Conservation (phyloP, 2,113 vertebrate genomes). For the Pteruthius melanotis region DNA sequence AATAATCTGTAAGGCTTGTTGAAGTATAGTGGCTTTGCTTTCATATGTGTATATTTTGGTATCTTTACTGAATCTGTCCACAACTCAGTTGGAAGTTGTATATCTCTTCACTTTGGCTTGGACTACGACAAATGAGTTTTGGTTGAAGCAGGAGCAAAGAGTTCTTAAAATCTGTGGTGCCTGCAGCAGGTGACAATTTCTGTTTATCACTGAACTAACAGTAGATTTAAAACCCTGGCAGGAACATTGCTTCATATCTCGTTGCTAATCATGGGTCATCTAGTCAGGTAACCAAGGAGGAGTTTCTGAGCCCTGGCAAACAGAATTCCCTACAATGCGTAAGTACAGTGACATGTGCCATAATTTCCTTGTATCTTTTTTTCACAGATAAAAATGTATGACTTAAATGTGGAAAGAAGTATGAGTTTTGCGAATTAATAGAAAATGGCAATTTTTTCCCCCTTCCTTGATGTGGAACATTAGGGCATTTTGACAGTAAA, state of each 20-base stretch:
- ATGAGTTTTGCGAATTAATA: background rate
- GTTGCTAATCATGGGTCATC: background rate
- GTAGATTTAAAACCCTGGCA: background rate
- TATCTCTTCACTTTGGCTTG: background rate
- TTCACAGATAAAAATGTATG: background rate
- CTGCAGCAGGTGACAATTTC: background rate
- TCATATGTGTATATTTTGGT: background rate
- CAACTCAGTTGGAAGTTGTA: background rate
- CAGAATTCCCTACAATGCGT: background rate
- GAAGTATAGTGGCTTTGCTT: background rate
- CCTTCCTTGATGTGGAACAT: background rate
- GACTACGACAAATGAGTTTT: background rate
- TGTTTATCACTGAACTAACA: background rate
- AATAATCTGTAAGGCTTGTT: background rate
- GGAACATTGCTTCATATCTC: background rate
- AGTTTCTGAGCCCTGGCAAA: background rate
- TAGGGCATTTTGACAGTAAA: background rate
- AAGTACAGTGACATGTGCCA: background rate
- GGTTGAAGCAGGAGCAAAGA: background rate
- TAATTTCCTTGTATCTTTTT: background rate
- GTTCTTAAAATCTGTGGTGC: background rate
- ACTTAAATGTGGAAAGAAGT: background rate
- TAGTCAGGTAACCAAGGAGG: background rate
- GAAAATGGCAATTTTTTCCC: background rate
- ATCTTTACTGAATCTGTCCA: background rate